phyloP scores from a whole-genome alignment of 2,888 invertebrate genomes.

The Tromatobia lineatoria region DNA sequence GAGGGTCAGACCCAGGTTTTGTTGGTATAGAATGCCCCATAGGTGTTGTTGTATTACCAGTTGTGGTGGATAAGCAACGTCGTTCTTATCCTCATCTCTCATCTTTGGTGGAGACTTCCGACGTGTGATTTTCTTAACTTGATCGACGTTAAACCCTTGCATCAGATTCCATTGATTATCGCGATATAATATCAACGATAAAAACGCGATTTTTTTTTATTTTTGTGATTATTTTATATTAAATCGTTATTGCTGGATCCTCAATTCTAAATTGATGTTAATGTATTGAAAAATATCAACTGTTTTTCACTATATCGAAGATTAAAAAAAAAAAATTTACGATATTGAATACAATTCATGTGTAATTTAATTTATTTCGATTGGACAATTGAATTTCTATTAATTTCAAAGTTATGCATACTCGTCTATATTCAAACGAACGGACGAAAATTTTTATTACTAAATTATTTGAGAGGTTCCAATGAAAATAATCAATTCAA shows the following conservation, averaged over 20 bases:
- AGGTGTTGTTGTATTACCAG: constrained; percentile 23
- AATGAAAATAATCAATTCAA: no score
- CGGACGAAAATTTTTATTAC: no score
- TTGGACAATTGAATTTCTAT: no score
- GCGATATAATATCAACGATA: constrained; percentile 46
- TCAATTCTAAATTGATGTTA: background rate
- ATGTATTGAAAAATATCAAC: background rate
- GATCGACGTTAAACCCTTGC: constrained; percentile 42
- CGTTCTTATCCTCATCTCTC: constrained; percentile 42
- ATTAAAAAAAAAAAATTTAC: background rate
- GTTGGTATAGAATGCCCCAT: no score
- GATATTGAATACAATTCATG: background rate
- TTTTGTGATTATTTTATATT: background rate
- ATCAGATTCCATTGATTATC: constrained; percentile 41
- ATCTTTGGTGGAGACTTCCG: constrained; percentile 40
- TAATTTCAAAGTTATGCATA: no score
- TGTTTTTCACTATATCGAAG: background rate
- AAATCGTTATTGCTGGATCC: background rate
- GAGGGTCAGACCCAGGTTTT: no score
- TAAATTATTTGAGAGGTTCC: no score
- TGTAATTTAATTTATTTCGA: no score
- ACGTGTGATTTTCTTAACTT: constrained; percentile 48
- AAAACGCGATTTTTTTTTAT: background rate
- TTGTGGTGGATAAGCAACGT: constrained; percentile 44
- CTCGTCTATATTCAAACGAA: no score